Evolutionary conservation across 2,888 invertebrate species (phyloP).

Genomic region (Cantharis rufa): DNA sequence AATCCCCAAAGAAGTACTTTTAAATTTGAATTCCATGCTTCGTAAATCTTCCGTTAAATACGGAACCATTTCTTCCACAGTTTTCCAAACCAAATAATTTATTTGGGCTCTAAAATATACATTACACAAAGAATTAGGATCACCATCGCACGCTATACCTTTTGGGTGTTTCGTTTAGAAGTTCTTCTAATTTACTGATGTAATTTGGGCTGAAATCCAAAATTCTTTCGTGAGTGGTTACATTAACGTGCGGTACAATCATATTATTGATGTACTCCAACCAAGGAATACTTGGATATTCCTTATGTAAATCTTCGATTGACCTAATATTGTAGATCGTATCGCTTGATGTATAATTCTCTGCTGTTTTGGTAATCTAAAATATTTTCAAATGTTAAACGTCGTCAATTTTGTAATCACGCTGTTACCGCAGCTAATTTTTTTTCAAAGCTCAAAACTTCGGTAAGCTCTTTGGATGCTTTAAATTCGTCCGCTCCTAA

Average conservation of each 20-base stretch:
- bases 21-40: conserved; percentile 74
- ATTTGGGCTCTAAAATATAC: conserved; percentile 63
- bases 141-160: conserved; percentile 11
- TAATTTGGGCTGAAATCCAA: conserved; percentile 59
- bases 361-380: conserved; percentile 38
- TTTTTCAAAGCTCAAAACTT: conserved; percentile 38
- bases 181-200: conserved; percentile 47
- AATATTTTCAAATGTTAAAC: not conserved
- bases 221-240: conserved; percentile 52
- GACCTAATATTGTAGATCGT: conserved; percentile 58
- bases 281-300: conserved; percentile 55
- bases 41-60: conserved; percentile 76
- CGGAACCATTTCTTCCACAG: conserved; percentile 73
- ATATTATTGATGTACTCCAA: conserved; percentile 56
- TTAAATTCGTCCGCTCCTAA: conserved; percentile 39
- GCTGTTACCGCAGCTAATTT: conserved; percentile 31
- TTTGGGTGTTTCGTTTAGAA: conserved; percentile 34
- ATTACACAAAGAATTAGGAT: not conserved
- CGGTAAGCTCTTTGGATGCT: conserved; percentile 37
- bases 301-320: conserved; percentile 53
- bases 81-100: conserved; percentile 89
- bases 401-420: not conserved
- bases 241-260: conserved; percentile 46
- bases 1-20: conserved; percentile 74
- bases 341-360: conserved; percentile 25